Base-by-base conservation (phyloP, 2,797 vertebrate species). In the Enteromius thamalakanensis region DNA sequence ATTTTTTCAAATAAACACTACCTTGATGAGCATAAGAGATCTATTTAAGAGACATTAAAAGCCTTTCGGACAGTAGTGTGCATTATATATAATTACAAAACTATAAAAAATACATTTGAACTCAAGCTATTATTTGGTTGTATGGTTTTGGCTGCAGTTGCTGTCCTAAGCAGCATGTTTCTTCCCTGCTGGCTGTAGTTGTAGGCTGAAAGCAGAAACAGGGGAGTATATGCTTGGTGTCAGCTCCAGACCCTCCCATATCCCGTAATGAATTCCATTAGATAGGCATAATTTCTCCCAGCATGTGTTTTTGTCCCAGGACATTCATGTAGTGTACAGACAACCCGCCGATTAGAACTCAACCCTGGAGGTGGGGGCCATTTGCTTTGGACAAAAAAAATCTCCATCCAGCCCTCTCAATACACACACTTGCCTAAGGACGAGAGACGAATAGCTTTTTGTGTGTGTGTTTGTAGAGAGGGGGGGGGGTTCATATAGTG, bases 191-290 rank as follows among this genome's bases (percentile, higher is more conserved):
- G 53, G 55, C 14, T 64, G 40, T 62, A 72, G 68, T 26, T 79
- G 51, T 68, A 15, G 62, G 55, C 21, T 19, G 69, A 72, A 65
- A 12, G 60, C 76, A 78, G 29, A 32, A 60, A 45, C 12, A 6
- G 21, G 37, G 47, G 77, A 60, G 78, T 64, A 45, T 78, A 5
- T 26, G 71, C 42, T 68, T 40, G 79, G 26, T 65, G 37, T 80
- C 77, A 45, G 47, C 58, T 65, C 11, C 67, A 26, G 14, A 76
- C 55, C 26, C 62, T 83, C 84, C 70, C 84, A 65, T 70, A n/a
- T 79, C 76, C 62, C 53, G 21, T 87, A 79, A 87, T 87, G 74
- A 88, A 87, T 88, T 76, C 80, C 81, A 79, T 88, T 85, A 90
- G 67, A 21, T 40, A 69, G 45, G 82, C 85, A 85, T 85, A 83